These are phyloP conservation scores for Cyprinella venusta DNA, from an alignment of 2,797 vertebrate species.

Conservation along the genomic window DNA sequence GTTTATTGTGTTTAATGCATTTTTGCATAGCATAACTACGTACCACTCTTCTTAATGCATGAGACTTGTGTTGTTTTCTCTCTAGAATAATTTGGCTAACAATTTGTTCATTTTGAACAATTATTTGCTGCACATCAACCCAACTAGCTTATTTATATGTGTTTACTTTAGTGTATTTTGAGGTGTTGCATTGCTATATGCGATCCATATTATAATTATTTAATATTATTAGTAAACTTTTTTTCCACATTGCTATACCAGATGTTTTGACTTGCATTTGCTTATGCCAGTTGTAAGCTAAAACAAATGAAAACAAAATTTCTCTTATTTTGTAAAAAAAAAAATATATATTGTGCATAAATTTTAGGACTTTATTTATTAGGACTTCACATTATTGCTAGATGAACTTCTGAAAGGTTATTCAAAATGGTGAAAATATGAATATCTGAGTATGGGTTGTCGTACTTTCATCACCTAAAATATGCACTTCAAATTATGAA, in stretches of 20 bases:
- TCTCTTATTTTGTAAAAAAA: neutral
- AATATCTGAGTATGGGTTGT: too few relatives aligned
- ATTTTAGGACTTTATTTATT: neutral
- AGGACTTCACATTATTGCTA: too few relatives aligned
- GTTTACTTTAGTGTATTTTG: too few relatives aligned
- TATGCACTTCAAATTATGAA: neutral
- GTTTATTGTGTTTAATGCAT: neutral
- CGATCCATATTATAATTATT: neutral
- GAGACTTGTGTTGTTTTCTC: neutral
- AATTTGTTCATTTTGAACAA: neutral
- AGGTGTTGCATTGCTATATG: neutral
- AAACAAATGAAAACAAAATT: neutral
- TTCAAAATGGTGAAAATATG: too few relatives aligned
- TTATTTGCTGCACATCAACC: too few relatives aligned
- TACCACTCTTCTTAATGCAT: neutral
- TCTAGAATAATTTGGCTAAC: neutral
- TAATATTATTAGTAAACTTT: neutral
- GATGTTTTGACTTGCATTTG: neutral
- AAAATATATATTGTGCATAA: neutral
- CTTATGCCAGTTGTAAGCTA: too few relatives aligned
- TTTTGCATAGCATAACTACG: neutral
- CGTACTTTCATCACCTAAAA: neutral
- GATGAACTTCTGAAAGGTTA: neutral
- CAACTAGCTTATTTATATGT: neutral
- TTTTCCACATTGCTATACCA: neutral